Evolutionary conservation across 2,797 vertebrate genomes (phyloP).

Genomic region (Halcyon smyrnensis): DNA sequence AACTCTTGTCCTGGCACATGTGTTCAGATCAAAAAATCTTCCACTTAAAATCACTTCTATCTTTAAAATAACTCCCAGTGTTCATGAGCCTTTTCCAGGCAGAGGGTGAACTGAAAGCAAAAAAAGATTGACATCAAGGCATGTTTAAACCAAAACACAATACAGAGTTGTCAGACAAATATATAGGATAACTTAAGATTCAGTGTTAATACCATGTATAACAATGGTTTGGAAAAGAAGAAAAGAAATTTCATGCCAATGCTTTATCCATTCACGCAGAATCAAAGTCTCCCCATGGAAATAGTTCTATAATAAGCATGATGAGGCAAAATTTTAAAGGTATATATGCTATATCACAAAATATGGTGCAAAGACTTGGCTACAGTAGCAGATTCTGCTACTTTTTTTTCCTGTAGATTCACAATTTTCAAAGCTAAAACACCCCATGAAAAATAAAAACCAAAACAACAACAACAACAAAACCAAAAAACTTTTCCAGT

Average conservation of each 20-base stretch:
- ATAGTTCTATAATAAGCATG: constrained; percentile 27
- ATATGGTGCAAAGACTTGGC: background rate
- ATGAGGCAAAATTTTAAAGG: background rate
- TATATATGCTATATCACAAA: background rate
- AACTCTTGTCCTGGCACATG: background rate
- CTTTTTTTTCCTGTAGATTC: background rate
- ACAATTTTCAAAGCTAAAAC: background rate
- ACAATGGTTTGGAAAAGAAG: constrained; percentile 24
- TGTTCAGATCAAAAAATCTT: background rate
- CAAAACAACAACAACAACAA: too few relatives aligned
- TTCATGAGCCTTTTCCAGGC: background rate
- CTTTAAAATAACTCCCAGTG: background rate
- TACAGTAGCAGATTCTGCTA: background rate
- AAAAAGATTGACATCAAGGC: background rate
- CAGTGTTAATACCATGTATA: background rate
- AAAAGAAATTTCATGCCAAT: constrained; percentile 37
- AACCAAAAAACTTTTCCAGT: background rate
- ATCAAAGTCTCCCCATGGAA: constrained; percentile 30
- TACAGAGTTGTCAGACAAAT: background rate
- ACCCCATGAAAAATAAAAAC: too few relatives aligned
- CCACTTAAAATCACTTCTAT: background rate
- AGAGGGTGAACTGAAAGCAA: background rate
- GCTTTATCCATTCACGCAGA: constrained; percentile 35
- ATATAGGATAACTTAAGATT: constrained; percentile 26
- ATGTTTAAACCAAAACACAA: constrained; percentile 9